Evolutionary conservation across 2,888 invertebrate genomes (phyloP).

Genomic region (Pollenia angustigena): DNA sequence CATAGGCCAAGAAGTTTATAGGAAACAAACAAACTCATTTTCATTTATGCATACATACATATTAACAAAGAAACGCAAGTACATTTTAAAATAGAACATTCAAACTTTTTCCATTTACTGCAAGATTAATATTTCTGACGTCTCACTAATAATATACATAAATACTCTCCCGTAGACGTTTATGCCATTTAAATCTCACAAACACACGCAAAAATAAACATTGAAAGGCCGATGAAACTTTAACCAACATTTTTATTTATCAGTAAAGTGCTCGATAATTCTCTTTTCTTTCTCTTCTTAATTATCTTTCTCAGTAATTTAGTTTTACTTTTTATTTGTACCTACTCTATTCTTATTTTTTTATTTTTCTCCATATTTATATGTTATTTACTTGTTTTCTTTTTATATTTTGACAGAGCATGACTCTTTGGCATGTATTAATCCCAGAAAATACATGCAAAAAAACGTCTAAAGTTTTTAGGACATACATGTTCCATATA

Average conservation of each 20-base stretch:
- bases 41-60: too few species aligned
- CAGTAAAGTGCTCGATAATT: slow-evolving; percentile 59
- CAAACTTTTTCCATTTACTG: slow-evolving; percentile 68
- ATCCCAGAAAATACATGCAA: slow-evolving; percentile 48
- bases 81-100: neutral
- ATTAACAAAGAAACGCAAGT: too few species aligned
- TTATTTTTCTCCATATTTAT: neutral
- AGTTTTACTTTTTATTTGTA: neutral
- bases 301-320: neutral
- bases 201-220: neutral
- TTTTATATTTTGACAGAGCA: slow-evolving; percentile 55
- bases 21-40: too few species aligned
- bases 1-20: too few species aligned
- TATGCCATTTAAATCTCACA: neutral
- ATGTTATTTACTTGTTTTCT: slow-evolving; percentile 27
- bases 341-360: neutral
- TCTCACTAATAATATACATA: slow-evolving; percentile 34
- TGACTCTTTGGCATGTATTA: slow-evolving; percentile 62
- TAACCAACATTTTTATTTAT: slow-evolving; percentile 38
- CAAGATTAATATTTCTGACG: slow-evolving; percentile 60
- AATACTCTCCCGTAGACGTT: slow-evolving; percentile 5
- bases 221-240: slow-evolving; percentile 23
- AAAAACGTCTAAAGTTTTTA: slow-evolving; percentile 33
- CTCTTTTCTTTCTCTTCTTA: slow-evolving; percentile 35
- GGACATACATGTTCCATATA: slow-evolving; percentile 30